Evolutionary conservation across 2,888 invertebrate species (phyloP).

Genomic region (Sympetrum striolatum): DNA sequence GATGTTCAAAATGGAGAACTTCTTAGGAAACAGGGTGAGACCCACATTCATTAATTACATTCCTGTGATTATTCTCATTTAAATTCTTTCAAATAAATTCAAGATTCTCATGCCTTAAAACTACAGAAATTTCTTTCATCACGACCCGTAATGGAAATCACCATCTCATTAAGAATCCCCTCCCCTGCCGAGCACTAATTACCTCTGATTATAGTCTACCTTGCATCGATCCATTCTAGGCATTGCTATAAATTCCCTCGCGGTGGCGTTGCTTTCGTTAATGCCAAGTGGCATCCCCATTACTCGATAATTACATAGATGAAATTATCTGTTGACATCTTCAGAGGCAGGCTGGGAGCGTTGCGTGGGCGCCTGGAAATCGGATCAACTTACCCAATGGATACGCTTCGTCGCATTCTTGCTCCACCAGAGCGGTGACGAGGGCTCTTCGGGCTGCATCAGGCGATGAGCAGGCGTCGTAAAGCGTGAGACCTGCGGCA

Average conservation of each 20-base stretch:
- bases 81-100: neutral
- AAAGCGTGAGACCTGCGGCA: slow-evolving; percentile 52
- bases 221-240: neutral
- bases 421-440: slow-evolving; percentile 52
- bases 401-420: slow-evolving; percentile 51
- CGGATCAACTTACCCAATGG: slow-evolving; percentile 50
- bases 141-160: neutral
- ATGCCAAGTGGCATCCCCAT: neutral
- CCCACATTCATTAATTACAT: too few relatives aligned
- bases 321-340: neutral
- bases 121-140: neutral
- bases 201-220: neutral
- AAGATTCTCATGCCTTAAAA: too few relatives aligned
- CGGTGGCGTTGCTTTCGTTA: neutral
- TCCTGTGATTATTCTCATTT: neutral
- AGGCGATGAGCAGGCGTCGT: slow-evolving; percentile 52
- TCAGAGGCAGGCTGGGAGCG: neutral
- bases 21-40: too few relatives aligned
- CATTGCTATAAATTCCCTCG: neutral
- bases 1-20: too few relatives aligned
- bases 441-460: slow-evolving; percentile 51
- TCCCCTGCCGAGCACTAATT: neutral
- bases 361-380: neutral
- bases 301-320: neutral
- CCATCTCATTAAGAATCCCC: neutral